Evolutionary conservation across 2,888 invertebrate species (phyloP).

Genomic region (Caenorhabditis sp.): DNA sequence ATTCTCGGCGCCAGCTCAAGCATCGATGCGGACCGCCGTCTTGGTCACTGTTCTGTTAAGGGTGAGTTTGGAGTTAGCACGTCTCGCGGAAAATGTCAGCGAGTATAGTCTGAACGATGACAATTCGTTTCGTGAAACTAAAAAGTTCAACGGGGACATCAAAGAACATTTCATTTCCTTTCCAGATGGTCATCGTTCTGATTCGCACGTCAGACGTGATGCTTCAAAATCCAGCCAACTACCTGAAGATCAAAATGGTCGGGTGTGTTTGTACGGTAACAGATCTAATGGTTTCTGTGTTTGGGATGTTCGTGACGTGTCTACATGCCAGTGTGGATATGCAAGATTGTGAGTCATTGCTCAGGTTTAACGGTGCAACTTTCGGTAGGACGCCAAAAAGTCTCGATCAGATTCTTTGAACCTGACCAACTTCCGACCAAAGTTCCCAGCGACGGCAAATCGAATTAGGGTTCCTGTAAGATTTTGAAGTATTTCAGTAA

Average conservation of each 20-base stretch:
- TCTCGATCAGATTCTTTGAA: too few species aligned
- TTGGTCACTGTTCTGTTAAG: constrained; percentile 49
- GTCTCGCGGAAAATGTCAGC: constrained; percentile 3
- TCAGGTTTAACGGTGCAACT: too few species aligned
- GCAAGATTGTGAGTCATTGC: constrained; percentile 48
- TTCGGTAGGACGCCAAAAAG: too few species aligned
- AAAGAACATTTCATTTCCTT: neutral
- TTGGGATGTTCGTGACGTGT: constrained; percentile 50
- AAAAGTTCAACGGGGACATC: constrained; percentile 8
- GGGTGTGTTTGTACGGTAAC: constrained; percentile 35
- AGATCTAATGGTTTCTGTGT: constrained; percentile 32
- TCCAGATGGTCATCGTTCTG: constrained; percentile 40
- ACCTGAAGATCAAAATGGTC: constrained; percentile 23
- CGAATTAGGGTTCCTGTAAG: neutral
- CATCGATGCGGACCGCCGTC: constrained; percentile 52
- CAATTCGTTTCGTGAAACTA: neutral
- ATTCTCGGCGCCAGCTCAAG: constrained; percentile 53
- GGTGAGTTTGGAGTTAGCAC: constrained; percentile 28
- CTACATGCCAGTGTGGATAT: constrained; percentile 48
- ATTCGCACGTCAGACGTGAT: constrained; percentile 43
- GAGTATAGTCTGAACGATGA: constrained; percentile 1
- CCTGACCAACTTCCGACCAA: too few species aligned
- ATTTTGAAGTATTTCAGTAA: constrained; percentile 59
- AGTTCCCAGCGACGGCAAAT: too few species aligned
- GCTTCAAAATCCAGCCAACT: constrained; percentile 35